Evolutionary conservation across 1,140 invertebrate species (phyloP), one percentile per base, ranked within the genome.

Genomic region (Trichomalopsis sarcophagae): DNA sequence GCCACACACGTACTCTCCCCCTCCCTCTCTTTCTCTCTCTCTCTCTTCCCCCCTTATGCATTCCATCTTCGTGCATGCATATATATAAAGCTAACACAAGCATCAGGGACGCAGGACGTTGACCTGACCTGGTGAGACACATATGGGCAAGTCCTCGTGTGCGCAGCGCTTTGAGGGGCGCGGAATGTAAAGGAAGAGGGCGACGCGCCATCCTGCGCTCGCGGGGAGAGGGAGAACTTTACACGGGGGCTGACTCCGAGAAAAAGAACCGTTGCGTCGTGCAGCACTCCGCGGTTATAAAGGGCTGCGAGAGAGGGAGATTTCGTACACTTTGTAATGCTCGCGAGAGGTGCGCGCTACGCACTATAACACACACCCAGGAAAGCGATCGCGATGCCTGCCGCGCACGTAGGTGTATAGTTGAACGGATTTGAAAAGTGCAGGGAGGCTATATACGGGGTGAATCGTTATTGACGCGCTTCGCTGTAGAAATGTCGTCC

Each of bases 81-180:
- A 10, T 11, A 91, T 91, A 89, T 92, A 87, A 11, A 66, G 40
- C 44, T 13, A 50, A 50, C 47, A 9, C 23, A 40, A 44, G 47
- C 33, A 14, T 27, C 76, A 40, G 76, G 76, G 76, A 66, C 36
- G 86, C 88, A 92, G 92, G 92, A 92, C 92, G 89, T 93, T 93
- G 92, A 93, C 92, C 92, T 93, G 92, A 93, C 92, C 92, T 92
- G 92, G 92, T 93, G 92, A 93, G 90, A 93, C 92, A 93, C 92
- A 93, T 93, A 93, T 90, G 92, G 89, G 89, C 88, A 75, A 88
- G 88, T 92, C 91, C 91, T 92, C 4, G 81, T 66, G 73, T 27
- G 81, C 73, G 71, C 27, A 62, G 81, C 33, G n/a, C 81, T 68
- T 76, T 66, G 81, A 76, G 73, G 55, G 50, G 81, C 81, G 81